A percentile compares a stretch with the other conserved stretches of the same genome.
Evolutionary conservation across 1,140 invertebrate species (phyloP).

Genomic region (Drosophila varians): DNA sequence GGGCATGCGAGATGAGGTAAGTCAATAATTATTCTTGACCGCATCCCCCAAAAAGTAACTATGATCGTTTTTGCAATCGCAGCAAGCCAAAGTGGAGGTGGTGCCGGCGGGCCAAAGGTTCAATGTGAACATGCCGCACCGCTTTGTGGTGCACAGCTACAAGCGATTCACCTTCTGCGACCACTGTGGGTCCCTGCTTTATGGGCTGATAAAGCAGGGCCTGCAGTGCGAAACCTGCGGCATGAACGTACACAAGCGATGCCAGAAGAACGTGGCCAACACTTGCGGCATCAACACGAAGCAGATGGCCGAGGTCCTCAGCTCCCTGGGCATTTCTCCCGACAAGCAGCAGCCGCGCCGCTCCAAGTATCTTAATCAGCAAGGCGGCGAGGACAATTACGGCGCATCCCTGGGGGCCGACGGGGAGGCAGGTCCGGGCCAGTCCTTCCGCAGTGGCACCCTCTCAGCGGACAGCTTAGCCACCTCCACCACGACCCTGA

Average conservation of each 20-base stretch:
- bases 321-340: conserved; percentile 95
- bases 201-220: conserved; percentile 98
- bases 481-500: conserved; percentile 65
- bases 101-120: conserved; percentile 91
- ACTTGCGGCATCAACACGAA: conserved; percentile 99
- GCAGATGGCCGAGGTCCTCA: conserved; percentile 96
- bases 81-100: conserved; percentile 82
- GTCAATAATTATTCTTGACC: conserved; percentile 5
- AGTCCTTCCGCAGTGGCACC: conserved; percentile 70
- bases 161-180: conserved; percentile 99
- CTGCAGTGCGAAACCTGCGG: conserved; percentile 98
- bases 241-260: conserved; percentile 99
- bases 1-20: conserved; percentile 95
- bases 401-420: conserved; percentile 74
- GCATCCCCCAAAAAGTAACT: background rate
- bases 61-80: background rate
- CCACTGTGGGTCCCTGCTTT: conserved; percentile 96
- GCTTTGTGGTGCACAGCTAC: conserved; percentile 96
- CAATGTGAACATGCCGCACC: conserved; percentile 99
- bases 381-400: conserved; percentile 84
- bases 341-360: conserved; percentile 90
- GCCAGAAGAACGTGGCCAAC: conserved; percentile 99
- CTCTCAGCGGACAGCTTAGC: conserved; percentile 67
- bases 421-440: conserved; percentile 52
- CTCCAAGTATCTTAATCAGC: conserved; percentile 86